A percentile compares a stretch with the other conserved stretches of the same genome.
These are phyloP conservation scores for Rhodophaea formosa DNA, from an alignment of 2,888 invertebrate genomes.

Conservation along the genomic window DNA sequence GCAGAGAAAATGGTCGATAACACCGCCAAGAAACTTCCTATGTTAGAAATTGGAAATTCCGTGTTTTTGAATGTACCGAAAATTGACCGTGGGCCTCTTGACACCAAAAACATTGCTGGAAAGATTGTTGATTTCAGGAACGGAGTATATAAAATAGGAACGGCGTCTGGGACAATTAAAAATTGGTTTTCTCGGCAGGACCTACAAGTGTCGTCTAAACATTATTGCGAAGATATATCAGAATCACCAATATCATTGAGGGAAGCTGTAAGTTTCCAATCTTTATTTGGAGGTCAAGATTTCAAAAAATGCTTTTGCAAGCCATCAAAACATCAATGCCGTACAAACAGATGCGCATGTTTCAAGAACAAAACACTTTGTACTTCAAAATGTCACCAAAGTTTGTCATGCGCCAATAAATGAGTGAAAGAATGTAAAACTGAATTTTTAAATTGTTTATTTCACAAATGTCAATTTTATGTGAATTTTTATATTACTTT, in stretches of 20 bases:
- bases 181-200: slow-evolving; percentile 19
- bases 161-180: slow-evolving; percentile 16
- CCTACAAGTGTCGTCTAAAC: slow-evolving; percentile 14
- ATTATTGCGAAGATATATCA: slow-evolving; percentile 10
- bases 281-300: slow-evolving; percentile 11
- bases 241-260: slow-evolving; percentile 9
- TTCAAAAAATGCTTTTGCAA: slow-evolving; percentile 12
- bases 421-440: slow-evolving; percentile 7
- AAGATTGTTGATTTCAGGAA: slow-evolving; percentile 17
- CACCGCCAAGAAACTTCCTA: slow-evolving; percentile 22
- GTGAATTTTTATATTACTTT: background rate
- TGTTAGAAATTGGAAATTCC: slow-evolving; percentile 19
- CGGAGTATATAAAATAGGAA: slow-evolving; percentile 18
- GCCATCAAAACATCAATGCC: slow-evolving; percentile 16
- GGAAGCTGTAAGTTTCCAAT: slow-evolving; percentile 7
- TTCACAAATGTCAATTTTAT: background rate
- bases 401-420: slow-evolving; percentile 18
- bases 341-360: slow-evolving; percentile 21
- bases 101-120: slow-evolving; percentile 17
- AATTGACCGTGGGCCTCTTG: slow-evolving; percentile 16
- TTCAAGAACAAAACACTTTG: slow-evolving; percentile 19
- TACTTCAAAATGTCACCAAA: slow-evolving; percentile 12
- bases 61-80: slow-evolving; percentile 17
- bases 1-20: slow-evolving; percentile 22
- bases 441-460: background rate